Evolutionary conservation across 2,113 vertebrate genomes (phyloP), one percentile per base, ranked within the genome.

Genomic region (Dunckerocampus dactyliophorus): DNA sequence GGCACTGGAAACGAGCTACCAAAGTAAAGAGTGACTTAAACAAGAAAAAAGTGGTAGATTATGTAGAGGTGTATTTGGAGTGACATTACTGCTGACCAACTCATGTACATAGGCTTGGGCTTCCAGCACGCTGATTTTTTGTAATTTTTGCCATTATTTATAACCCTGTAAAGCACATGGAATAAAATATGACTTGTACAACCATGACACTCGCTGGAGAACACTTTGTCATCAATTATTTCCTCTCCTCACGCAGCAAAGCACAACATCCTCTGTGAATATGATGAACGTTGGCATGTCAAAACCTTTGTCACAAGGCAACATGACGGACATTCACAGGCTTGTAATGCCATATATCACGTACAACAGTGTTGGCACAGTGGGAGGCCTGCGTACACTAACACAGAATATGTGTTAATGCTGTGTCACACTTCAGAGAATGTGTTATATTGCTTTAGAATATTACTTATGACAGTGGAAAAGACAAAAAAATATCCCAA

Each of bases 121-220:
- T 97, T 97, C 95, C 94, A 95, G 93, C 94, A 89, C 94, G 93
- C 77, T 94, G 95, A 86, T 93, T 97, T 53, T 96, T 98, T 95
- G 93, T 97, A 96, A 94, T 95, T 86, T 95, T 93, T 60, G 93
- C 93, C 93, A 93, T 96, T 95, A 97, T 98, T 98, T 98, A 95
- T 96, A 98, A 93, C 94, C 89, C 92, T 95, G 94, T 93, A 91
- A 94, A 97, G 92, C 95, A 97, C 96, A 97, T 90, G 90, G 90
- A 98, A 97, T 97, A 97, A 98, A 97, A 92, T 82, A 81, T 79
- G 91, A 93, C 89, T 92, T 97, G 93, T 94, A 95, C 92, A 93
- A 95, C 87, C 89, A 70, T 73, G 74, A 75, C 17, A 67, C 72
- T 69, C 67, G 54, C 59, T 61, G 58, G 66, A 45, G 55, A 67